phyloP scores from a whole-genome alignment of 2,888 invertebrate species.

The Drosophila austrosaltans region DNA sequence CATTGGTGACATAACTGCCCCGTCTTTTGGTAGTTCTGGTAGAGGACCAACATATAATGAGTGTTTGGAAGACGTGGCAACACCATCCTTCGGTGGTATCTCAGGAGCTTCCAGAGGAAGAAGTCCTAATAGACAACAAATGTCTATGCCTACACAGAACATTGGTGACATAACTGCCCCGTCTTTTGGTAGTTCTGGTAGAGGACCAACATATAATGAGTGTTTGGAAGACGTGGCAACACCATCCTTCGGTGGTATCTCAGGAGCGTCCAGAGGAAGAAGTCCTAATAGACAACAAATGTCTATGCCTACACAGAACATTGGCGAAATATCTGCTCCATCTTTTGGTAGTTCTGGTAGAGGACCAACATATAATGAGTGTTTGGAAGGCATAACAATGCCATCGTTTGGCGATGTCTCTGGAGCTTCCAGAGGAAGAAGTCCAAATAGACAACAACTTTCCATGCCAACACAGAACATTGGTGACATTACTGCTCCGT shows the following conservation, averaged over 20 bases:
- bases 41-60: background rate
- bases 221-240: background rate
- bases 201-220: background rate
- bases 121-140: background rate
- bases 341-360: background rate
- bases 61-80: conserved; percentile 25
- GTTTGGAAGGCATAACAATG: background rate
- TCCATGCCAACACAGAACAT: conserved; percentile 6
- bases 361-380: background rate
- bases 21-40: too few relatives aligned
- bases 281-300: too few relatives aligned
- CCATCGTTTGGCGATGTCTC: conserved; percentile 21
- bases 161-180: background rate
- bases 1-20: background rate
- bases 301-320: background rate
- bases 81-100: conserved; percentile 29
- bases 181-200: background rate
- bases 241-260: too few relatives aligned
- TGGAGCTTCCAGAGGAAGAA: background rate
- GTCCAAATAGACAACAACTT: background rate
- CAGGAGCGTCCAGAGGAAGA: too few relatives aligned
- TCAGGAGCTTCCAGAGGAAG: background rate
- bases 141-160: background rate
- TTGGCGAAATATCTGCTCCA: conserved; percentile 17
- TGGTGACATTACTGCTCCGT: conserved; percentile 11